A percentile compares a stretch with the other conserved stretches of the same genome.
phyloP scores from a whole-genome alignment of 2,797 vertebrate species.

The Triplophysa yarkandensis region DNA sequence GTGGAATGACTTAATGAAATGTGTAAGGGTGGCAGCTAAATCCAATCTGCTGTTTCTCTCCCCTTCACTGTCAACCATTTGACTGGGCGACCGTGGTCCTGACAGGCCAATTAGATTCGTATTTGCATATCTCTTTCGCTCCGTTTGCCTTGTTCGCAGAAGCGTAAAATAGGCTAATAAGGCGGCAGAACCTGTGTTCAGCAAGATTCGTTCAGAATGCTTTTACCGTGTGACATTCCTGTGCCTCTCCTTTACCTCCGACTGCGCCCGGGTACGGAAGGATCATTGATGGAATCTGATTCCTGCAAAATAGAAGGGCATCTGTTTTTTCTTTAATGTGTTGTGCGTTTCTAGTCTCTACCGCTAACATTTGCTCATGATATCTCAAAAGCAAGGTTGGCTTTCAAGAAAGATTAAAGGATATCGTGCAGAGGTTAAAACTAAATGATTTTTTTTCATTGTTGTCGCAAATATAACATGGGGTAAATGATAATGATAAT shows the following conservation, averaged over 20 bases:
- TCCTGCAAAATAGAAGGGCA: slow-evolving; percentile 9
- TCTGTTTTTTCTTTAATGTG: slow-evolving; percentile 23
- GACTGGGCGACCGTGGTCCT: slow-evolving; percentile 64
- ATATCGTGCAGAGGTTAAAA: background rate
- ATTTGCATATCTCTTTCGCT: slow-evolving; percentile 77
- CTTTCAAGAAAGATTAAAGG: background rate
- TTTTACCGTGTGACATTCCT: slow-evolving; percentile 57
- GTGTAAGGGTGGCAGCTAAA: slow-evolving; percentile 67
- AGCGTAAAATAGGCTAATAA: slow-evolving; percentile 76
- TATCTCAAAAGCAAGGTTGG: background rate
- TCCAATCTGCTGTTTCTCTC: slow-evolving; percentile 67
- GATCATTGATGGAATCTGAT: slow-evolving; percentile 22
- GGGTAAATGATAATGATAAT: background rate
- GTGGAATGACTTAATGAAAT: slow-evolving; percentile 69
- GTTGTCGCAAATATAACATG: background rate
- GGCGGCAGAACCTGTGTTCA: slow-evolving; percentile 64
- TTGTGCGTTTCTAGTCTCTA: slow-evolving; percentile 16
- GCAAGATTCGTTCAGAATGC: slow-evolving; percentile 63
- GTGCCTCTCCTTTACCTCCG: slow-evolving; percentile 40
- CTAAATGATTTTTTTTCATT: background rate
- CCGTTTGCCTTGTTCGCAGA: slow-evolving; percentile 72
- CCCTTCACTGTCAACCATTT: slow-evolving; percentile 60
- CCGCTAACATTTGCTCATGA: background rate
- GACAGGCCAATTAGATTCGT: slow-evolving; percentile 78
- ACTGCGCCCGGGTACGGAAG: background rate